These are phyloP conservation scores for Arctia plantaginis DNA, from an alignment of 2,888 invertebrate species.

Conservation along the genomic window DNA sequence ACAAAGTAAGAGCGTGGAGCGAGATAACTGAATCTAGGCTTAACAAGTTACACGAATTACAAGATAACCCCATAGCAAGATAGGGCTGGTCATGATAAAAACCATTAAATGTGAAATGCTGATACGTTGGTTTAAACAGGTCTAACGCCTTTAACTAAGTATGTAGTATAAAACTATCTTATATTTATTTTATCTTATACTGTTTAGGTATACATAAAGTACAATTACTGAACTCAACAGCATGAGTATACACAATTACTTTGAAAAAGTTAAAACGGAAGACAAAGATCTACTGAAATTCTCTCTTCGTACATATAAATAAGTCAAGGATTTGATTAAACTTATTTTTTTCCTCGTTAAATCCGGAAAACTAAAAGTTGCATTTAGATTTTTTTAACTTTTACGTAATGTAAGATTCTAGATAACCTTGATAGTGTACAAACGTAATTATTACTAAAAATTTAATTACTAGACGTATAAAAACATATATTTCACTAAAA, in stretches of 20 bases:
- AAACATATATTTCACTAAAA: neutral
- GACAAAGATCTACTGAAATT: too few relatives aligned
- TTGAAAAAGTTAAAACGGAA: too few relatives aligned
- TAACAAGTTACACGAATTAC: conserved; percentile 72
- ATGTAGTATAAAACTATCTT: neutral
- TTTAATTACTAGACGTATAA: neutral
- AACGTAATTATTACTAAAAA: neutral
- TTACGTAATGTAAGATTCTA: neutral
- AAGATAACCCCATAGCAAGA: conserved; percentile 53
- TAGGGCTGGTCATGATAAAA: conserved; percentile 44
- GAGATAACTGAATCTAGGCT: conserved; percentile 74
- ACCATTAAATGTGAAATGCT: conserved; percentile 46
- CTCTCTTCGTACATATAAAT: too few relatives aligned
- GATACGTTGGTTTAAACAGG: conserved; percentile 8
- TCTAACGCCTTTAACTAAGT: conserved; percentile 1
- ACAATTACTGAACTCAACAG: neutral
- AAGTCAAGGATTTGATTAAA: too few relatives aligned
- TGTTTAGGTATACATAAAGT: too few relatives aligned
- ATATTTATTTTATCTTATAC: neutral
- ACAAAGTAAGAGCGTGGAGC: conserved; percentile 54
- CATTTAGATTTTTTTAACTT: too few relatives aligned
- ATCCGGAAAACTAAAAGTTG: neutral
- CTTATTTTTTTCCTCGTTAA: too few relatives aligned
- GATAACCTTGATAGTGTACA: neutral
- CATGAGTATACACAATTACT: too few relatives aligned